A percentile compares a stretch with the other conserved stretches of the same genome.
Conservation (phyloP, 2,888 invertebrate species). For the Phragmatobia fuliginosa region DNA sequence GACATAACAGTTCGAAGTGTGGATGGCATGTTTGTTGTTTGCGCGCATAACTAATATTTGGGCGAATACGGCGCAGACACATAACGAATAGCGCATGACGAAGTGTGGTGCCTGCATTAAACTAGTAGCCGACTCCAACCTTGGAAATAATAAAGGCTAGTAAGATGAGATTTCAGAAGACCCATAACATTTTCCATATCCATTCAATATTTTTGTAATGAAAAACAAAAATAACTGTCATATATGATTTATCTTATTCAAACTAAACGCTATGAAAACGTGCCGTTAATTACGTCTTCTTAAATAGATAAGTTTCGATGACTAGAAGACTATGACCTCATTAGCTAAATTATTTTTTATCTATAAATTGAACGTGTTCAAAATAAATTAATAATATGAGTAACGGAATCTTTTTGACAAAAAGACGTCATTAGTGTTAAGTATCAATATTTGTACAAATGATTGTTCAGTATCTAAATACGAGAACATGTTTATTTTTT, state of each 20-base stretch:
- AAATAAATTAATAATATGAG: not conserved
- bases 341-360: slow-evolving; percentile 7
- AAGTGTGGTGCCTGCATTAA: no score
- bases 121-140: no score
- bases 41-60: no score
- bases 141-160: no score
- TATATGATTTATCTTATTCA: not conserved
- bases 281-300: slow-evolving; percentile 5
- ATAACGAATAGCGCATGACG: no score
- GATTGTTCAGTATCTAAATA: not conserved
- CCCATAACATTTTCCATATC: not conserved
- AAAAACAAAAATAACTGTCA: not conserved
- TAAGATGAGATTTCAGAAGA: not conserved
- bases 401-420: not conserved
- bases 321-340: not conserved
- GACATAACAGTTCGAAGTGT: no score
- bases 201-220: not conserved
- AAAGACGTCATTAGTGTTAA: not conserved
- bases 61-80: no score
- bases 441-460: not conserved
- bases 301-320: not conserved
- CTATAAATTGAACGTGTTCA: slow-evolving; percentile 8
- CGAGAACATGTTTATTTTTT: not conserved
- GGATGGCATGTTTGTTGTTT: no score
- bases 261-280: not conserved